Conservation (phyloP, 2,113 vertebrate genomes). For the Apistogramma diplotaenia region DNA sequence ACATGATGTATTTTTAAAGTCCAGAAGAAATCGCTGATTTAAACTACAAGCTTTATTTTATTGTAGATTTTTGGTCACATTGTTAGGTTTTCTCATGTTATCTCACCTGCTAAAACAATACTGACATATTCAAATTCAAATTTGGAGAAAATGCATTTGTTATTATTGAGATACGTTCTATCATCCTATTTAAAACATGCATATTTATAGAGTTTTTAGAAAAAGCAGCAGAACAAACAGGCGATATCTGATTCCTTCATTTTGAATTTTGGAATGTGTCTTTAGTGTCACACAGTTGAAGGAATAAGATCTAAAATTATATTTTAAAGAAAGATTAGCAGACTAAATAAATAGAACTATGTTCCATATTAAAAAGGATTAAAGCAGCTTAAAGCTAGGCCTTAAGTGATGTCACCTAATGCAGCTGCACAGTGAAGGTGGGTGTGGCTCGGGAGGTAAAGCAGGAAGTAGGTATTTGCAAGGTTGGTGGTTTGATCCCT, state of each 20-base stretch:
- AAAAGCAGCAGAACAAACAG: neutral
- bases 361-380: neutral
- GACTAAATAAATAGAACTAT: neutral
- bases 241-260: neutral
- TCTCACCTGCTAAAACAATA: neutral
- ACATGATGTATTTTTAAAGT: conserved; percentile 21
- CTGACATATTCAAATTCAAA: neutral
- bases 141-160: neutral
- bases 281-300: neutral
- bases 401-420: neutral
- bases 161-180: neutral
- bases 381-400: neutral
- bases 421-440: too few relatives aligned
- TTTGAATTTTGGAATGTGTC: neutral
- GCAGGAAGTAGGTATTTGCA: too few relatives aligned
- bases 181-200: neutral
- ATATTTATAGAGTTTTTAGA: neutral
- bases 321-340: neutral
- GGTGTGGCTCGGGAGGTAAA: too few relatives aligned
- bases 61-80: neutral
- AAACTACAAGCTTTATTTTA: neutral
- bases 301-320: neutral
- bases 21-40: neutral
- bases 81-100: too few relatives aligned
- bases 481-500: too few relatives aligned